Conservation (phyloP, 1,140 invertebrate genomes). For the Phymorhynchus buccinoides region DNA sequence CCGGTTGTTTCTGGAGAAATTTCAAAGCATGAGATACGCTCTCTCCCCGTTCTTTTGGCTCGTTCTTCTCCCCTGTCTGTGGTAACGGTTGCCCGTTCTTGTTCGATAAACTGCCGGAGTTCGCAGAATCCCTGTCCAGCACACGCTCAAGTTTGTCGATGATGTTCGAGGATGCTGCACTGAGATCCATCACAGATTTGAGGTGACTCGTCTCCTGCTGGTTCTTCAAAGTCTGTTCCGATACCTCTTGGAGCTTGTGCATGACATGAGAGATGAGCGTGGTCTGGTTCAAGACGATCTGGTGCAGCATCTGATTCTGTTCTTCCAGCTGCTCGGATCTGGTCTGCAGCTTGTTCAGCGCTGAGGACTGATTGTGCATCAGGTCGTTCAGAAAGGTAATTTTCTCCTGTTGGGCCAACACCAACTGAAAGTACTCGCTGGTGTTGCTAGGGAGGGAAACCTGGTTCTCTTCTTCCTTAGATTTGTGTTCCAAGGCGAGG, state of each 20-base stretch:
- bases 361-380: constrained; percentile 55
- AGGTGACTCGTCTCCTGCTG: constrained; percentile 49
- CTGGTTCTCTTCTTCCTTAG: not conserved
- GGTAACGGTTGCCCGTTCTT: not conserved
- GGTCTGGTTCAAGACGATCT: constrained; percentile 66
- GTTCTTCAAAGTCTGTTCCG: constrained; percentile 56
- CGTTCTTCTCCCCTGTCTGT: not conserved
- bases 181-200: constrained; percentile 41
- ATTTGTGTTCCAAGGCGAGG: constrained; percentile 56
- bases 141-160: constrained; percentile 47
- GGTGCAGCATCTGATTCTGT: constrained; percentile 60
- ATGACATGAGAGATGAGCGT: constrained; percentile 58
- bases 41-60: too few relatives aligned
- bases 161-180: constrained; percentile 34
- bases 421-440: constrained; percentile 47
- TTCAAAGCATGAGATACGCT: not conserved
- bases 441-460: constrained; percentile 20
- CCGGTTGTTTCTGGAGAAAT: not conserved
- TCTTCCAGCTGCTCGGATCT: constrained; percentile 59
- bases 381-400: constrained; percentile 55
- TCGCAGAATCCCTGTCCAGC: constrained; percentile 36
- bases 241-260: constrained; percentile 59
- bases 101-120: not conserved
- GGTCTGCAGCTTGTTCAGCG: constrained; percentile 53
- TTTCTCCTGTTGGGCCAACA: constrained; percentile 58